These are phyloP conservation scores for Porites evermanni DNA, from an alignment of 92 coral and sea anemone species.

Conservation along the genomic window DNA sequence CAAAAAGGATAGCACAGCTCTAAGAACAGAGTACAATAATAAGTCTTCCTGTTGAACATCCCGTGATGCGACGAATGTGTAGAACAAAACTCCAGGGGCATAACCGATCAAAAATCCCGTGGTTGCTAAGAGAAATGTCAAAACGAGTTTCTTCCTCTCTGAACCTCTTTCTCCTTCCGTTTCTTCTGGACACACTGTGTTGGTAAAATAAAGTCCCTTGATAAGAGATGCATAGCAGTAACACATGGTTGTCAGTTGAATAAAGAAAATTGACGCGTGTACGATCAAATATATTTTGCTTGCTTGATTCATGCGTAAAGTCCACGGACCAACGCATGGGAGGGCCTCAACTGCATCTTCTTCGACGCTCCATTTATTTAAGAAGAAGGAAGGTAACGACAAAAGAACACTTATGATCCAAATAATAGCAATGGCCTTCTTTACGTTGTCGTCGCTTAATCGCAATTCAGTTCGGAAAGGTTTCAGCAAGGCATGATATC, in stretches of 20 bases:
- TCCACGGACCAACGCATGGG: not conserved
- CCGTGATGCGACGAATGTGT: not conserved
- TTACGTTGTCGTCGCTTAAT: not conserved
- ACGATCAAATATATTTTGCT: not conserved
- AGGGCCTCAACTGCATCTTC: not conserved
- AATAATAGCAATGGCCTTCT: not conserved
- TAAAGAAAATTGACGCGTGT: not conserved
- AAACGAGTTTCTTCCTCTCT: not conserved
- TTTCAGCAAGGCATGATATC: not conserved
- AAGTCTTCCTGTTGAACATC: not conserved
- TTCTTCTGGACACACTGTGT: not conserved
- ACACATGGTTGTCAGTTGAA: not conserved
- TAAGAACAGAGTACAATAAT: not conserved
- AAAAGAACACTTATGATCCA: not conserved
- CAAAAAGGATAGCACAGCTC: not conserved
- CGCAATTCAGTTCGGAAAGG: not conserved
- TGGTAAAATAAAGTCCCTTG: conserved; percentile 10
- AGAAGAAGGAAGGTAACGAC: not conserved
- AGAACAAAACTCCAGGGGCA: not conserved
- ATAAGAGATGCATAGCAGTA: conserved; percentile 17
- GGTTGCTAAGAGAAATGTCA: conserved; percentile 3
- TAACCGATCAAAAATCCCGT: not conserved
- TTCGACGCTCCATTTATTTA: not conserved
- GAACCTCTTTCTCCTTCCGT: not conserved
- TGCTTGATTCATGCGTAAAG: not conserved